Conservation (phyloP, 92 coral and sea anemone species). For the Palythoa caribaeorum region DNA sequence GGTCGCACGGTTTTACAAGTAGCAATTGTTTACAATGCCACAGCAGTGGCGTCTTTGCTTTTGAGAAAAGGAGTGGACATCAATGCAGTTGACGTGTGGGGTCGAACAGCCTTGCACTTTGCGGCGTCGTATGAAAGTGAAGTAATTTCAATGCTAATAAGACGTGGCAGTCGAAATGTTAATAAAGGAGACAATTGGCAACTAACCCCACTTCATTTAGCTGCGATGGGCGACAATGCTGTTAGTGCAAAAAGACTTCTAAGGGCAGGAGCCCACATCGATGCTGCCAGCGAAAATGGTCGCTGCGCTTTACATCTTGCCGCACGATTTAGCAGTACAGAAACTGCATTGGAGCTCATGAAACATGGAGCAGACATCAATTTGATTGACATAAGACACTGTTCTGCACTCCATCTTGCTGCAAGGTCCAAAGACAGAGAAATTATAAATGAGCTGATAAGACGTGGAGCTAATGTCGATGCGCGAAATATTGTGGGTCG, state of each 20-base stretch:
- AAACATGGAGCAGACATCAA: constrained; percentile 19
- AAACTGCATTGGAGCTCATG: constrained; percentile 17
- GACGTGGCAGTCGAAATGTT: not conserved
- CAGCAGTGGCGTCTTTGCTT: not conserved
- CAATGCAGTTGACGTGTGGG: constrained; percentile 9
- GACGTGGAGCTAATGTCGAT: constrained; percentile 25
- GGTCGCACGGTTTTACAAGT: constrained; percentile 20
- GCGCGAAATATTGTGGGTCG: not conserved
- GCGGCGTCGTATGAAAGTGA: not conserved
- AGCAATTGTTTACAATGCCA: constrained; percentile 8
- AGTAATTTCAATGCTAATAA: not conserved
- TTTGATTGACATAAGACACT: not conserved
- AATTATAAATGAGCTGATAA: constrained; percentile 5
- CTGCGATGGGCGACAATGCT: not conserved
- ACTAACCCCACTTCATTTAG: constrained; percentile 16
- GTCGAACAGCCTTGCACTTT: constrained; percentile 18
- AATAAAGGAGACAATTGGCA: constrained; percentile 14
- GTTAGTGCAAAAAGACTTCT: not conserved
- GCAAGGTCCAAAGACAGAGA: constrained; percentile 11
- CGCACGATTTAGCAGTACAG: not conserved
- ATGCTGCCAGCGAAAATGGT: not conserved
- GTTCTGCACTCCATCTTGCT: constrained; percentile 31
- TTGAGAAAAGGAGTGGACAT: constrained; percentile 8
- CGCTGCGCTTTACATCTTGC: not conserved
- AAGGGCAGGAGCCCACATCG: not conserved